Base-by-base conservation (phyloP, 2,797 vertebrate genomes). In the Propithecus deckenii region DNA sequence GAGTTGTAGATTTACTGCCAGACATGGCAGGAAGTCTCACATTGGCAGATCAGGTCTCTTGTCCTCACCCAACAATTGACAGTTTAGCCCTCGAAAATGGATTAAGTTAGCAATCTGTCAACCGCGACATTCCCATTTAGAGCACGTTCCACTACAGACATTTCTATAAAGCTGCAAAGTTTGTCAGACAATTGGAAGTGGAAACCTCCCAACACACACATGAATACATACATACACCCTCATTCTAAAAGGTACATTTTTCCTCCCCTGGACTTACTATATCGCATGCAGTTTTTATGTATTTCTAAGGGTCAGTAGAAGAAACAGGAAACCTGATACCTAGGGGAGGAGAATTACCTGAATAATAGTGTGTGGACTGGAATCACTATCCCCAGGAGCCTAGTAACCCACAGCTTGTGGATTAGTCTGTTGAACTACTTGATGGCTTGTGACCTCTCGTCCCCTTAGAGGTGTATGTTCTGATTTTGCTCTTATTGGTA, bases 401-500 rank as follows among this genome's bases (percentile, higher is more conserved):
- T 28, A 87, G 94, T 67, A 97, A 95, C 94, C 92, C 90, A 72
- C 85, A 78, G 89, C 86, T 94, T 95, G 78, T 92, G 61, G 20
- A 94, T 92, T 86, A 95, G 89, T 93, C 96, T 96, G 89, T 86
- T 98, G 93, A 97, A 97, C 91, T 97, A 22, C 75, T 97, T 86
- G 79, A 92, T 96, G 94, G 25, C 23, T 96, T 83, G 95, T 84
- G 94, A 97, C 86, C 91, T 67, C 22, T 59, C 6, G 13, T 8
- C 92, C 48, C 94, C 91, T 84, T 95, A 65, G 95, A 50, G 92
- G 23, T 89, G 0, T 95, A 96, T 89, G 92, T 97, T 97, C 91
- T 94, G 93, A 91, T 98, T 94, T 95, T 97, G 96, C 97, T 96
- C 91, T 84, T 91, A 93, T 88, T 94, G 96, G 65, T 95, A 94